phyloP scores from a whole-genome alignment of 2,888 invertebrate species.

The Metalampra italica region DNA sequence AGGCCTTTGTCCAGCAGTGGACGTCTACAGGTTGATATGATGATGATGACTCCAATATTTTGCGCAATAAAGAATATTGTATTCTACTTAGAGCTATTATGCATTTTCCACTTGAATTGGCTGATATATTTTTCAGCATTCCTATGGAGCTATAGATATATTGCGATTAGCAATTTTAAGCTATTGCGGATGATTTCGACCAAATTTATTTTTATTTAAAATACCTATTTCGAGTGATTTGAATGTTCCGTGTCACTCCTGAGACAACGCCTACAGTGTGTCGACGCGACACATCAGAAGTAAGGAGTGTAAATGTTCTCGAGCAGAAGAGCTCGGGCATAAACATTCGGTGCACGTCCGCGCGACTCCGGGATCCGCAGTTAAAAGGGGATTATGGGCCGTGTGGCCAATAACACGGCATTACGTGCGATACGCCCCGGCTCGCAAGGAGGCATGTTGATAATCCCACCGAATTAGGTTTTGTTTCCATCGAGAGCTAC shows the following conservation, averaged over 20 bases:
- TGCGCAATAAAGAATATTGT: no score
- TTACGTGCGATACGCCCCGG: constrained; percentile 38
- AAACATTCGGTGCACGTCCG: constrained; percentile 63
- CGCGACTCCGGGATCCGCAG: constrained; percentile 50
- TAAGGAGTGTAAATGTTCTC: constrained; percentile 64
- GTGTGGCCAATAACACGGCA: constrained; percentile 67
- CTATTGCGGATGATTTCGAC: no score
- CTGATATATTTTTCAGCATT: no score
- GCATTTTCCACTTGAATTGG: no score
- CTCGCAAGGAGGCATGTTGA: constrained; percentile 27
- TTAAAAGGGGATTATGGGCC: constrained; percentile 75
- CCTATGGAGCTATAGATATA: no score
- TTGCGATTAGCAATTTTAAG: no score
- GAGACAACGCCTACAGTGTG: constrained; percentile 13
- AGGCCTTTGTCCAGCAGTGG: no score
- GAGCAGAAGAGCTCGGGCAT: constrained; percentile 42
- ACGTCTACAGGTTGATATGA: no score
- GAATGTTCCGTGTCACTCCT: constrained; percentile 6
- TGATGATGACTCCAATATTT: no score
- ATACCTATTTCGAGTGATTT: neutral
- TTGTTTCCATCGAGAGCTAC: constrained; percentile 26
- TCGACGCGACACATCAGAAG: constrained; percentile 38
- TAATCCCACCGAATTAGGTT: constrained; percentile 50
- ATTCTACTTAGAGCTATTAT: no score
- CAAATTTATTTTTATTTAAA: no score